These are phyloP conservation scores for Dioctria linearis DNA, from an alignment of 2,888 invertebrate species.

Conservation along the genomic window DNA sequence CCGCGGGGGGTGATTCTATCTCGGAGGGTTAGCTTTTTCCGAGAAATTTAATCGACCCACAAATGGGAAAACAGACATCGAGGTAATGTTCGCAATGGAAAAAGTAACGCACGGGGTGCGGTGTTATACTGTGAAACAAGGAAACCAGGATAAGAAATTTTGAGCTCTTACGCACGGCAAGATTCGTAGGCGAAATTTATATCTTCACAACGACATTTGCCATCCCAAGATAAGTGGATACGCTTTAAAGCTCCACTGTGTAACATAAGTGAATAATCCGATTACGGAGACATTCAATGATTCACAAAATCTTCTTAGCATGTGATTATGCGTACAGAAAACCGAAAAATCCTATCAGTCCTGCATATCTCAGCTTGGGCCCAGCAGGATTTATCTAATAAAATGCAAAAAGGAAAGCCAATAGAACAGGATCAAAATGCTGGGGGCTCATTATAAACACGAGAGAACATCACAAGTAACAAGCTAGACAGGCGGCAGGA, in stretches of 20 bases:
- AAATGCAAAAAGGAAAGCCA: slow-evolving; percentile 6
- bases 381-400: slow-evolving; percentile 21
- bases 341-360: slow-evolving; percentile 49
- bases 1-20: slow-evolving; percentile 23
- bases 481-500: slow-evolving; percentile 10
- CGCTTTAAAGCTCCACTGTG: slow-evolving; percentile 44
- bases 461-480: slow-evolving; percentile 16
- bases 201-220: slow-evolving; percentile 38
- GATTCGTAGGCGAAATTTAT: slow-evolving; percentile 35
- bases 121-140: background rate
- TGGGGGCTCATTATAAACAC: slow-evolving; percentile 12
- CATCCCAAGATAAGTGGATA: slow-evolving; percentile 35
- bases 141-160: background rate
- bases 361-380: slow-evolving; percentile 44
- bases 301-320: slow-evolving; percentile 55
- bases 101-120: slow-evolving; percentile 5
- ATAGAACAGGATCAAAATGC: slow-evolving; percentile 11
- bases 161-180: background rate
- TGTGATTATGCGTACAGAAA: slow-evolving; percentile 50
- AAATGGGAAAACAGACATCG: slow-evolving; percentile 46
- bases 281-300: slow-evolving; percentile 52
- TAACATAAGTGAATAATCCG: slow-evolving; percentile 55
- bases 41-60: slow-evolving; percentile 53
- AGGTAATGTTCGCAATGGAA: slow-evolving; percentile 33
- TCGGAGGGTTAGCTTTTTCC: slow-evolving; percentile 27